These are phyloP conservation scores for Rhinoraja longicauda DNA, from an alignment of 2,797 vertebrate genomes.

Conservation along the genomic window DNA sequence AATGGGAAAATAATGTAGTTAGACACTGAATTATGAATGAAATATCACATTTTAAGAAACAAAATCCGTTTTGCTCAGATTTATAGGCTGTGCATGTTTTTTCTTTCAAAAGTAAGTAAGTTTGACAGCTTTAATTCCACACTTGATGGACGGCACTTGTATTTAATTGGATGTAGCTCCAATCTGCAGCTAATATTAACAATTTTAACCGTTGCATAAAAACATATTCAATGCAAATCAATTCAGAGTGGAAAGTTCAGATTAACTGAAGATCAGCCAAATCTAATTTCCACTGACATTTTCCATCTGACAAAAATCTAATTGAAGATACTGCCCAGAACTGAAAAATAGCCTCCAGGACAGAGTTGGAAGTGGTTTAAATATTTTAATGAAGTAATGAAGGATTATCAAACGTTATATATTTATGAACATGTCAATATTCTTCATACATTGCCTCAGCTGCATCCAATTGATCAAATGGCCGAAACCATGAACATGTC, in stretches of 20 bases:
- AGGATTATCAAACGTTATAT: conserved; percentile 4
- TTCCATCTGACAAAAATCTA: background rate
- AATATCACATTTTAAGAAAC: conserved; percentile 11
- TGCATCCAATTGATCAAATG: background rate
- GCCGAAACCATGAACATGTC: background rate
- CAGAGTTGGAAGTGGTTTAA: background rate
- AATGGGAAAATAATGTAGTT: background rate
- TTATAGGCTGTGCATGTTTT: background rate
- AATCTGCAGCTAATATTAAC: background rate
- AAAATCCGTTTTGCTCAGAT: background rate
- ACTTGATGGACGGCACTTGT: background rate
- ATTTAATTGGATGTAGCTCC: background rate
- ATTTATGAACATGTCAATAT: background rate
- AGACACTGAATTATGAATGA: background rate
- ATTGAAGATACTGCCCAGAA: background rate
- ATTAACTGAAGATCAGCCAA: background rate
- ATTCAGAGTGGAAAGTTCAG: background rate
- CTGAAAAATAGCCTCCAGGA: background rate
- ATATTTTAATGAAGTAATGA: background rate
- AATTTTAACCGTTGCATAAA: background rate
- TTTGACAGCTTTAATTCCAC: background rate
- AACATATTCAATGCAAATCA: conserved; percentile 25
- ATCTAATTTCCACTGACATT: background rate
- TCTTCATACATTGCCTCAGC: background rate
- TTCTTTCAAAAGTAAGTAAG: background rate